Conservation (phyloP, 1,140 invertebrate genomes). For the Drosophila simulans region DNA sequence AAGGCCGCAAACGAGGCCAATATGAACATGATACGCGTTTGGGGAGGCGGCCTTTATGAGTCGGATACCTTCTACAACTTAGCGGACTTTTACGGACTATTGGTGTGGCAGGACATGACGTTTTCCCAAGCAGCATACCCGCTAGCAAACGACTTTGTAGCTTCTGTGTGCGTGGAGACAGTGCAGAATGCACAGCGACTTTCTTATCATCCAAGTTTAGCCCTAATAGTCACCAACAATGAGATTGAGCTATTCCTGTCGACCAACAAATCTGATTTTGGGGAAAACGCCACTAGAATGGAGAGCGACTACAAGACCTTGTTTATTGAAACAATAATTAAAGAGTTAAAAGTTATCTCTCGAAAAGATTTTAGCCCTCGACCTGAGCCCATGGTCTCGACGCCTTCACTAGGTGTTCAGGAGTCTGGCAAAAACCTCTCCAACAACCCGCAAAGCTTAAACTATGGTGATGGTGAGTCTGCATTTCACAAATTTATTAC, state of each 20-base stretch:
- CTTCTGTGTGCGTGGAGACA: slow-evolving; percentile 91
- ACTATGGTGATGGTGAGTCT: slow-evolving; percentile 93
- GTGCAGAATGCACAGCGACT: slow-evolving; percentile 93
- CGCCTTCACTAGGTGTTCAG: slow-evolving; percentile 96
- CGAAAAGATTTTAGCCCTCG: slow-evolving; percentile 66
- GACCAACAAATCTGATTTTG: slow-evolving; percentile 92
- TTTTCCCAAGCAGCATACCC: slow-evolving; percentile 99
- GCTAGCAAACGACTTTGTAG: slow-evolving; percentile 68
- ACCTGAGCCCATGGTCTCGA: slow-evolving; percentile 87
- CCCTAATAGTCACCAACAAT: slow-evolving; percentile 97
- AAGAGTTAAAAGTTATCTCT: slow-evolving; percentile 88
- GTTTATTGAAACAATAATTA: slow-evolving; percentile 92
- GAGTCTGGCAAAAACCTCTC: slow-evolving; percentile 89
- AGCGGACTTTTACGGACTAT: slow-evolving; percentile 91
- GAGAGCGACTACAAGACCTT: slow-evolving; percentile 93
- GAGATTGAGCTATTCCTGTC: slow-evolving; percentile 97
- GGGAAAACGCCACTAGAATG: slow-evolving; percentile 86
- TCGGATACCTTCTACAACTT: slow-evolving; percentile 96
- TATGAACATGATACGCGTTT: slow-evolving; percentile 98
- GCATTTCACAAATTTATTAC: not conserved
- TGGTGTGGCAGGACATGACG: slow-evolving; percentile 98
- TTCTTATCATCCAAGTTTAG: slow-evolving; percentile 94
- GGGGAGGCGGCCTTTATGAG: slow-evolving; percentile 99
- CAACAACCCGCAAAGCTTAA: slow-evolving; percentile 90
- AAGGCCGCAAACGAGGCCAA: slow-evolving; percentile 89